Evolutionary conservation across 2,888 invertebrate species (phyloP), one percentile per base, ranked within the genome.

Genomic region (Scotopteryx bipunctaria): DNA sequence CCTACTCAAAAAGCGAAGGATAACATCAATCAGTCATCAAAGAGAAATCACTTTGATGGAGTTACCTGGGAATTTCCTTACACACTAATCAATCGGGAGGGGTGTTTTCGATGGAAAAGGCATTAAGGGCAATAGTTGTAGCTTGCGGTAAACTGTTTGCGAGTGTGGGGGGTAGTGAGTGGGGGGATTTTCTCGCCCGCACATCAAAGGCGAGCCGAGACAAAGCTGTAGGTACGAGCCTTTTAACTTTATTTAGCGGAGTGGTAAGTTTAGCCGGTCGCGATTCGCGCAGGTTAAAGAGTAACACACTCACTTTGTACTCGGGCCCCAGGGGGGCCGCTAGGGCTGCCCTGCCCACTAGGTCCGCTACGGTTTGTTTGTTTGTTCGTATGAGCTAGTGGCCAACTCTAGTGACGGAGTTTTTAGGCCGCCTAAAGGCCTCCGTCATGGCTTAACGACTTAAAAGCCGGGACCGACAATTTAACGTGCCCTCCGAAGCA

Each of bases 171-270:
- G 61, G 63, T 59, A 37, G 50, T 48, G 43, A 46, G 41, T 36
- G 49, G 67, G 64, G 68, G 75, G 76, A 71, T 71, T 69, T 73
- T 74, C 76, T 73, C 72, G 70, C 69, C 73, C 71, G 78, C 59
- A 88, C 86, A 89, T 90, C 90, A 90, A 90, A 90, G 89, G 88
- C 79, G 81, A 73, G 76, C 75, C 87, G 86, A 89, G 89, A 90
- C 89, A 90, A 90, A 89, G 88, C 87, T 80, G 42, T 42, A 29
- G 41, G 71, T 71, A 86, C 83, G 86, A 88, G 88, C 88, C 89
- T 90, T 89, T 90, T 89, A 90, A 90, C 88, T 90, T 90, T 90
- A 90, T 90, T 90, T 89, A 89, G 88, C 88, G 78, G 86, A 90
- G 90, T 90, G 89, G 90, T 89, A 90, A 88, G 89, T 89, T 89